Conservation (phyloP, 2,797 vertebrate species). For the Vespertilio murinus region DNA sequence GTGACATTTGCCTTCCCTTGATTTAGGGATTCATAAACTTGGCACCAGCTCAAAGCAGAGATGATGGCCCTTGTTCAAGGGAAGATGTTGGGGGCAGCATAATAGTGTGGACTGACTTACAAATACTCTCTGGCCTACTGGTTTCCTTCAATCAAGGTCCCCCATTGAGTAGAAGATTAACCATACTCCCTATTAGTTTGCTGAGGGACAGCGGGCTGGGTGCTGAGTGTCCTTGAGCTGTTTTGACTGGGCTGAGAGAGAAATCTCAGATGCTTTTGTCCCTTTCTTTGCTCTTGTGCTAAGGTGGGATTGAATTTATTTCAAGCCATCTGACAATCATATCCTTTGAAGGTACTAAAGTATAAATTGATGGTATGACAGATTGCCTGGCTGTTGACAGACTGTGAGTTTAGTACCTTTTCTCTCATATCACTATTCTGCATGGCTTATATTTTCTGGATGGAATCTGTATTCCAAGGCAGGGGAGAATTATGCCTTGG, state of each 20-base stretch:
- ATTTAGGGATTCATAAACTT: background rate
- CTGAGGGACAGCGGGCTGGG: background rate
- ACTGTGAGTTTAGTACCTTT: background rate
- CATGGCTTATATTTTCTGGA: background rate
- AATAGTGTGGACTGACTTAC: background rate
- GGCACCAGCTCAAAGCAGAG: background rate
- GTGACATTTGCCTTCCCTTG: background rate
- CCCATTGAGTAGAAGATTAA: slow-evolving; percentile 26
- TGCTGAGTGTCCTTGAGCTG: background rate
- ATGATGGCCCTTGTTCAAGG: background rate
- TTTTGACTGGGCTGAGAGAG: background rate
- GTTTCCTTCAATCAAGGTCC: background rate
- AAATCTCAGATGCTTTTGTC: slow-evolving; percentile 8
- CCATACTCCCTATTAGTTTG: background rate
- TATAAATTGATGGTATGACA: background rate
- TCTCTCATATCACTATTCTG: background rate
- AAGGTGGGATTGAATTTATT: background rate
- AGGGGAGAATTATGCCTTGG: background rate
- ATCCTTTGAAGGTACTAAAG: slow-evolving; percentile 36
- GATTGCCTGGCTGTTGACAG: background rate
- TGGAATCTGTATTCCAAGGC: background rate
- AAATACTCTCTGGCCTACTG: background rate
- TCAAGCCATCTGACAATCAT: background rate
- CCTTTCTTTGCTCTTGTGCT: background rate
- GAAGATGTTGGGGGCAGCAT: background rate